phyloP scores from a whole-genome alignment of 1,140 invertebrate species.

The Aphelenchoides fujianensis region DNA sequence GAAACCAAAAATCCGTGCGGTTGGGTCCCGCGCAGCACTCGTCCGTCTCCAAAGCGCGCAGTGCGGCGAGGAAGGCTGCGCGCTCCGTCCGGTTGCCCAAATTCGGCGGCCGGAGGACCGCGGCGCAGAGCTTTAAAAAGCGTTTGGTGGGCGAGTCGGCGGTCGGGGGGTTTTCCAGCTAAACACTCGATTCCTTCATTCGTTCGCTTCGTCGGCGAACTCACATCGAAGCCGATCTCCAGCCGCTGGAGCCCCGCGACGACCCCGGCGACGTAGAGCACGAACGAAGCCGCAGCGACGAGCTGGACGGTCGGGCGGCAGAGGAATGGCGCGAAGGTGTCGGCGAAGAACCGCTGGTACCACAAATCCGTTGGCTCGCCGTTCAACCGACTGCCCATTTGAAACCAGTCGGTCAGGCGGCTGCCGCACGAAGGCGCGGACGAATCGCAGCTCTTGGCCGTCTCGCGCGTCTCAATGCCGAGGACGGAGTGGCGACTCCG shows the following conservation, averaged over 20 bases:
- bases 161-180: slow-evolving; percentile 49
- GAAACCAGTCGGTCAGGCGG: not conserved
- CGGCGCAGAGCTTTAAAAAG: slow-evolving; percentile 45
- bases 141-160: slow-evolving; percentile 33
- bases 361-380: slow-evolving; percentile 24
- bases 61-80: slow-evolving; percentile 32
- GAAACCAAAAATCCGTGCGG: slow-evolving; percentile 55
- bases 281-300: slow-evolving; percentile 29
- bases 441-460: not conserved
- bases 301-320: slow-evolving; percentile 36
- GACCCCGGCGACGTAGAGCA: slow-evolving; percentile 33
- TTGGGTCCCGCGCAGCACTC: slow-evolving; percentile 43
- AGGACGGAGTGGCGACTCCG: slow-evolving; percentile 33
- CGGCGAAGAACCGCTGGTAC: slow-evolving; percentile 55
- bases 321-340: slow-evolving; percentile 44
- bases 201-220: not conserved
- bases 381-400: slow-evolving; percentile 10
- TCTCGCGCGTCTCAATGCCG: not conserved
- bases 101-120: slow-evolving; percentile 50
- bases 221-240: slow-evolving; percentile 52
- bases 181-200: no score
- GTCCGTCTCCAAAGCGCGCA: slow-evolving; percentile 46
- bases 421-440: not conserved
- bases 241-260: slow-evolving; percentile 39
- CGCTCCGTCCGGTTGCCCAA: slow-evolving; percentile 35